These are phyloP conservation scores for Scytalopus superciliaris DNA, from an alignment of 2,113 vertebrate species.

Conservation along the genomic window DNA sequence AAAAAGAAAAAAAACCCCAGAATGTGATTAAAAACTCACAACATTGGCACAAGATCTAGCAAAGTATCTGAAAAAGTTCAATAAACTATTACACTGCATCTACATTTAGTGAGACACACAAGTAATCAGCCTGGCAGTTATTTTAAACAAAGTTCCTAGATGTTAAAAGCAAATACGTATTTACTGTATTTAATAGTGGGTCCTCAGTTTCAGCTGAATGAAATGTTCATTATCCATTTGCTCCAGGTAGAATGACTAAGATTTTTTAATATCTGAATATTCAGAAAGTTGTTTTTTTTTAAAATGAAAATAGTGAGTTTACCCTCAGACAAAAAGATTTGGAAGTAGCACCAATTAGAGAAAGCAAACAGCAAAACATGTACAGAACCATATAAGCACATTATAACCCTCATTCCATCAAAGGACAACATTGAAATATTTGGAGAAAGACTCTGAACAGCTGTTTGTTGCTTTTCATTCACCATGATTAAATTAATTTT, in stretches of 20 bases:
- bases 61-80: background rate
- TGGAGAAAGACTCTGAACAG: background rate
- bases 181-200: background rate
- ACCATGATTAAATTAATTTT: background rate
- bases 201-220: background rate
- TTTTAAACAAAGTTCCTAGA: background rate
- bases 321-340: background rate
- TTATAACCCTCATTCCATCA: background rate
- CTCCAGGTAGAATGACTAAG: background rate
- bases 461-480: background rate
- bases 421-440: background rate
- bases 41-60: background rate
- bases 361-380: background rate
- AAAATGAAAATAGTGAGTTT: background rate
- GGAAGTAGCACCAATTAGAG: fast-evolving
- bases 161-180: background rate
- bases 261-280: background rate
- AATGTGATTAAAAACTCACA: background rate
- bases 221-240: background rate
- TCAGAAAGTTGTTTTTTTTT: background rate
- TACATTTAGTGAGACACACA: background rate
- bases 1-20: too few species aligned
- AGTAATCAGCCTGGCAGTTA: background rate
- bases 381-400: background rate
- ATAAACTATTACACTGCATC: background rate